phyloP scores from a whole-genome alignment of 2,797 vertebrate genomes.

The Sebastes paucispinis region DNA sequence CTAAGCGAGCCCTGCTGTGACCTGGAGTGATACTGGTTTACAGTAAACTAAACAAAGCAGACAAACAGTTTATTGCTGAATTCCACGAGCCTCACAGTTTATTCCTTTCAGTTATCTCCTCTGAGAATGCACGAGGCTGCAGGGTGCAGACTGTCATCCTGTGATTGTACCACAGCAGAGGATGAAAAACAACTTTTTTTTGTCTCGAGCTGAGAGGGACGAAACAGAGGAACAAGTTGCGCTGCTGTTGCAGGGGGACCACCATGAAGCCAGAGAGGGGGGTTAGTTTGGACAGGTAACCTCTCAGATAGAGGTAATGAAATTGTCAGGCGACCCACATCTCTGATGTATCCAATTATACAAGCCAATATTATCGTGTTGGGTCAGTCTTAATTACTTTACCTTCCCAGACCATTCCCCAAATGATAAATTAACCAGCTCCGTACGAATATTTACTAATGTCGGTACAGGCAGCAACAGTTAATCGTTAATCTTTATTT shows the following conservation, averaged over 20 bases:
- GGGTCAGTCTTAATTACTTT: conserved; percentile 29
- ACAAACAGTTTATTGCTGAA: not conserved
- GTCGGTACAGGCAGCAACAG: not conserved
- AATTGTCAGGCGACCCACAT: not conserved
- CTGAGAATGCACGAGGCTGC: not conserved
- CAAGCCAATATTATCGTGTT: not conserved
- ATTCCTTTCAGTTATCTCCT: not conserved
- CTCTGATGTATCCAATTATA: conserved; percentile 6
- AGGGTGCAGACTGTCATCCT: not conserved
- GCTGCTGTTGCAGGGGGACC: not conserved
- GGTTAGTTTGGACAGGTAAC: not conserved
- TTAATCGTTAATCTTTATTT: conserved; percentile 16
- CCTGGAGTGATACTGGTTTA: not conserved
- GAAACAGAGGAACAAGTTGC: not conserved
- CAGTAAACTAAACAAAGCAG: conserved; percentile 4
- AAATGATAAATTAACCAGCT: not conserved
- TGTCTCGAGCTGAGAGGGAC: not conserved
- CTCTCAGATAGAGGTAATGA: conserved; percentile 5
- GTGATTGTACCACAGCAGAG: not conserved
- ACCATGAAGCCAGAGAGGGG: not conserved
- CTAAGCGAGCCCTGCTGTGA: not conserved
- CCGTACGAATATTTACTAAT: not conserved
- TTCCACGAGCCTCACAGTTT: not conserved
- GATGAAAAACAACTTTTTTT: not conserved
- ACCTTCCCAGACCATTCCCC: not conserved